Conservation (phyloP, 2,797 vertebrate species). For the Clamator glandarius region DNA sequence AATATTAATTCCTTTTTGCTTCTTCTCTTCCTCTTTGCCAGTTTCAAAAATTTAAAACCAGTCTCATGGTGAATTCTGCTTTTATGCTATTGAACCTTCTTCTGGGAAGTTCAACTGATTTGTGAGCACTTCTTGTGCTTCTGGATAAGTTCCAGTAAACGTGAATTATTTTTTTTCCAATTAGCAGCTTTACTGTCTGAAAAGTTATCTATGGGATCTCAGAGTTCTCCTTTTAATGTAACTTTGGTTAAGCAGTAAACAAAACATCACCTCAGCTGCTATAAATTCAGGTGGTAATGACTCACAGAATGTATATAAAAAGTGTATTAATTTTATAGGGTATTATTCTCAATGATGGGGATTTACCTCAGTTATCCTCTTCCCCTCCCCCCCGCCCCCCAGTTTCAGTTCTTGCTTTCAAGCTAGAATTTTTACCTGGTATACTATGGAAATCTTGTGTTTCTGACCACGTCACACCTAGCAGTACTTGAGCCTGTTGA, state of each 20-base stretch:
- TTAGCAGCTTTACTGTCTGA: not conserved
- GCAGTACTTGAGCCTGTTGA: no score
- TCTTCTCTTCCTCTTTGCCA: not conserved
- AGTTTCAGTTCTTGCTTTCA: no score
- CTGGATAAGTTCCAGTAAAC: not conserved
- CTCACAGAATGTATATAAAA: not conserved
- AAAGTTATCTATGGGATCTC: not conserved
- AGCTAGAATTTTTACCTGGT: no score
- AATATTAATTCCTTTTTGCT: not conserved
- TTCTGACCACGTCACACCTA: no score
- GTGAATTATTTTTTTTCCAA: not conserved
- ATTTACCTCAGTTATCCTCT: not conserved
- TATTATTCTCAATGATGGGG: not conserved
- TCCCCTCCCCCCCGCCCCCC: no score
- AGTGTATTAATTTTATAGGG: not conserved
- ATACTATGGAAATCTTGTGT: no score
- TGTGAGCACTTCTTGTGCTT: not conserved
- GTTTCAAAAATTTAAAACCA: not conserved
- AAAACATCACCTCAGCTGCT: not conserved
- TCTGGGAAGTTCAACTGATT: not conserved
- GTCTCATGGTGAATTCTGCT: not conserved
- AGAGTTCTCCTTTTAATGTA: not conserved
- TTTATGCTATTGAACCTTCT: not conserved
- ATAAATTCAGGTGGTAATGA: not conserved
- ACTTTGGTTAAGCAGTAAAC: not conserved